Base-by-base conservation (phyloP, 2,888 invertebrate genomes). In the Alitta virens region DNA sequence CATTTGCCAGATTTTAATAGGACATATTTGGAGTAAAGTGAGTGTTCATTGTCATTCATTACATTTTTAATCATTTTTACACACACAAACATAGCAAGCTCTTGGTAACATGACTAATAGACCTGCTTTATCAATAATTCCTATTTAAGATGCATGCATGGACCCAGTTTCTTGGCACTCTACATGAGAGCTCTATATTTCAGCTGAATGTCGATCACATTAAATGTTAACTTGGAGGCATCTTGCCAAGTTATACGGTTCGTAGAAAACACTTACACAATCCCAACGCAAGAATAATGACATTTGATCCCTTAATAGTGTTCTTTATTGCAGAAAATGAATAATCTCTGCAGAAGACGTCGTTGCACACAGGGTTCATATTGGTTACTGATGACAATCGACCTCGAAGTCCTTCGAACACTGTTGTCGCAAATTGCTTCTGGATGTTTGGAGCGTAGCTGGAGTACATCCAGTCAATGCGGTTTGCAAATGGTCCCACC, bases 401-500 rank as follows among this genome's bases (percentile, higher is more conserved):
- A 12, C 25, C 7, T n/a, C 49, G 23, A 38, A 72, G 49, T 9
- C 66, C 69, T 18, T 67, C 50, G 9, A 23, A 56, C 2, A 63
- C 53, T 12, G 72, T 64, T 2, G 26, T 56, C 1, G 64, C 63
- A 46, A 51, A 73, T 49, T 55, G 46, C 3, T 50, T 21, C 18
- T 54, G 33, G 5, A 61, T 43, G 1, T 55, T 51, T 1, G 72
- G 43, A 16, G 63, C 33, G 57, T 72, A 72, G 58, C 66, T 65
- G 0, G 72, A 72, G 50, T 55, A 70, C 33, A 72, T 43, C 57
- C 67, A 62, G 16, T 51, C 52, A 1, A 56, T 21, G 43, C 63
- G 62, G n/a, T 65, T 46, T 3, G 68, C 63, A 40, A 72, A 56
- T 7, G 72, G 72, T 0, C 72, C 72, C 5, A 72, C 66, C 33